phyloP scores from a whole-genome alignment of 2,797 vertebrate species.

The Acropternis orthonyx region DNA sequence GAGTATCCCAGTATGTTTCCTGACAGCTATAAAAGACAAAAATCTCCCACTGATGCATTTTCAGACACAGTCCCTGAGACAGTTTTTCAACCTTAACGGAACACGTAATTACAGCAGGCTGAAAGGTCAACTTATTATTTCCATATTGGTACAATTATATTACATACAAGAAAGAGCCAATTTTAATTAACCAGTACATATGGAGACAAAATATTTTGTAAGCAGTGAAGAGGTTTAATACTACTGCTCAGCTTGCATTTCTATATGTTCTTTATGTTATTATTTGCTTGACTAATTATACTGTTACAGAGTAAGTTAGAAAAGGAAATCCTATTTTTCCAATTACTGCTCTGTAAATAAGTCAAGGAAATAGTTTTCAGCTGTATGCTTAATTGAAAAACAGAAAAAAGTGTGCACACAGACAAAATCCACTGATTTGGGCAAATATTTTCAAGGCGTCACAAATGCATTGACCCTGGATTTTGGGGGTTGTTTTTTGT shows the following conservation, averaged over 20 bases:
- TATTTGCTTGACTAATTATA: neutral
- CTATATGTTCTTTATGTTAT: neutral
- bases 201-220: neutral
- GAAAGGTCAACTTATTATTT: neutral
- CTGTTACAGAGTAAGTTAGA: neutral
- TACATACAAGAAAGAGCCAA: neutral
- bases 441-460: neutral
- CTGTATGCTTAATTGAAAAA: neutral
- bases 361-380: neutral
- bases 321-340: neutral
- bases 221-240: neutral
- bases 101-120: neutral
- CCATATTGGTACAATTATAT: neutral
- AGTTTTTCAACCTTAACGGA: neutral
- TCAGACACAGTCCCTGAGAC: neutral
- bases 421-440: neutral
- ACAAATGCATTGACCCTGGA: accelerated
- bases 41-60: neutral
- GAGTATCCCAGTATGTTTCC: neutral
- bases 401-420: neutral
- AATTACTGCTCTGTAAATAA: neutral
- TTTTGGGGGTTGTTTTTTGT: accelerated
- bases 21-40: neutral
- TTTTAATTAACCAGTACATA: neutral
- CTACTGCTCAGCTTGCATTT: neutral